Conservation (phyloP, 2,113 vertebrate genomes). For the Tapirus terrestris region DNA sequence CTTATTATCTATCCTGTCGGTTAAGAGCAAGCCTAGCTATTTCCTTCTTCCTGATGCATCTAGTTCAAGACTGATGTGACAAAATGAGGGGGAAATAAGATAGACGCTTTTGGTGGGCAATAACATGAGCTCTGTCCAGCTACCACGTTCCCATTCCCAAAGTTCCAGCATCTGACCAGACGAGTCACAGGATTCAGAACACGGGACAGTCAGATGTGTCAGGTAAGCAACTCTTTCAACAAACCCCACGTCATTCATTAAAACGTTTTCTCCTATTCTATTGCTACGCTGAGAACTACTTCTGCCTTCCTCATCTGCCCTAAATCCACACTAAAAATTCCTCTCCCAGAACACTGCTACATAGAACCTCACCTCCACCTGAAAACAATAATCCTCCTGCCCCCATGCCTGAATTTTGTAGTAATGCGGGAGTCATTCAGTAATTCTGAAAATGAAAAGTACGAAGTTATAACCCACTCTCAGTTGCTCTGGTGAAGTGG, state of each 20-base stretch:
- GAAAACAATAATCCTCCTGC: neutral
- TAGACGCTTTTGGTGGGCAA: neutral
- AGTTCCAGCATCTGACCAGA: neutral
- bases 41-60: neutral
- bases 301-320: neutral
- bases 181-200: neutral
- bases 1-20: neutral
- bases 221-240: neutral
- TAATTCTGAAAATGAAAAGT: conserved; percentile 10
- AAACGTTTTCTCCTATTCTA: neutral
- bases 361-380: neutral
- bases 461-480: neutral
- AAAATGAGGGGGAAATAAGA: neutral
- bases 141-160: neutral
- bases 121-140: neutral
- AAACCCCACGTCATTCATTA: neutral
- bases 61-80: neutral
- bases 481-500: neutral
- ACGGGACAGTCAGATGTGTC: neutral
- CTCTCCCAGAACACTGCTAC: neutral
- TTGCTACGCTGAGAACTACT: neutral
- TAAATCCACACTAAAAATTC: neutral
- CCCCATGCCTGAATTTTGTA: neutral
- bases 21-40: neutral
- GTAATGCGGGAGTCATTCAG: neutral